These are phyloP conservation scores for Drosophila austrosaltans DNA, from an alignment of 2,888 invertebrate genomes.

Conservation along the genomic window DNA sequence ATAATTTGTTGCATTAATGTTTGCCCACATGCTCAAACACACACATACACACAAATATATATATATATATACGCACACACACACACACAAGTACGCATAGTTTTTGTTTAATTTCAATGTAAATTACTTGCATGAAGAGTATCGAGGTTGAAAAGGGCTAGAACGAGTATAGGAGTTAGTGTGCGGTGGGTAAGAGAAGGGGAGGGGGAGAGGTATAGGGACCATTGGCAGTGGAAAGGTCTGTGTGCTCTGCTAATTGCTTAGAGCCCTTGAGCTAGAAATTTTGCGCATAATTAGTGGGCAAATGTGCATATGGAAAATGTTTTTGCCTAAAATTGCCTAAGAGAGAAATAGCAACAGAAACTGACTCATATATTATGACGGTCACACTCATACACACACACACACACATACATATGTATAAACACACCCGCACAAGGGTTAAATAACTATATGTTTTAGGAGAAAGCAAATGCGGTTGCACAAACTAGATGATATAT, in stretches of 20 bases:
- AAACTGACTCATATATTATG: slow-evolving; percentile 17
- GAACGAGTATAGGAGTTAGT: background rate
- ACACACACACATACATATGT: background rate
- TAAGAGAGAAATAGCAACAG: slow-evolving; percentile 30
- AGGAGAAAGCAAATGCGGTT: slow-evolving; percentile 3
- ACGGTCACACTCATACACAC: background rate
- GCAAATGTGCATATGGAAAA: slow-evolving; percentile 76
- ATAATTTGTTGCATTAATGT: slow-evolving; percentile 79
- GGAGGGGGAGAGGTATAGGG: background rate
- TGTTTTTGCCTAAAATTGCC: slow-evolving; percentile 43
- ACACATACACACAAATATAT: slow-evolving; percentile 18
- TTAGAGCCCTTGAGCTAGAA: slow-evolving; percentile 76
- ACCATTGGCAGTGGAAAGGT: slow-evolving; percentile 12
- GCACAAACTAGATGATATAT: slow-evolving; percentile 13
- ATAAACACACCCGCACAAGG: slow-evolving; percentile 4
- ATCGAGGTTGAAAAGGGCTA: slow-evolving; percentile 1
- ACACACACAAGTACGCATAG: slow-evolving; percentile 42
- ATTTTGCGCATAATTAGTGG: slow-evolving; percentile 78
- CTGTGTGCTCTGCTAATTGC: slow-evolving; percentile 65
- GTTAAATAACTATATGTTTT: slow-evolving; percentile 17
- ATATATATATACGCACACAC: slow-evolving; percentile 20
- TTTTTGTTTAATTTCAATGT: slow-evolving; percentile 78
- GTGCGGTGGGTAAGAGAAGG: slow-evolving; percentile 4
- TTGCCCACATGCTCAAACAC: slow-evolving; percentile 62
- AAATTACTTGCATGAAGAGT: slow-evolving; percentile 65